Evolutionary conservation across 2,113 vertebrate genomes (phyloP).

Genomic region (Microcebus jonahi): DNA sequence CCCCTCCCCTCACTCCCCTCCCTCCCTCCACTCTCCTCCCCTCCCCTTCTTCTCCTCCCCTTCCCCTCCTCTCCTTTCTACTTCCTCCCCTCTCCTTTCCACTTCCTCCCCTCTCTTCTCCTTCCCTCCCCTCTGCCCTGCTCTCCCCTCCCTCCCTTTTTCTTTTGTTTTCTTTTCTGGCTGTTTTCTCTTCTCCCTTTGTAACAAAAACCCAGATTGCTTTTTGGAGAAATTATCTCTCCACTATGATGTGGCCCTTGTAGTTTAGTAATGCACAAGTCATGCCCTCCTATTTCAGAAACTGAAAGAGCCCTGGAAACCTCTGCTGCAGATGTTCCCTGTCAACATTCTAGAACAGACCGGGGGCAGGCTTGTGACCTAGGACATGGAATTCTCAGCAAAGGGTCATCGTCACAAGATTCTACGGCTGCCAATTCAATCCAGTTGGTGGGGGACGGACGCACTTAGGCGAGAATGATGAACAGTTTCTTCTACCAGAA

Average conservation of each 20-base stretch:
- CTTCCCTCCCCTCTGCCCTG: too few species aligned
- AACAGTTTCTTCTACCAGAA: background rate
- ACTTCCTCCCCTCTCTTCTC: too few species aligned
- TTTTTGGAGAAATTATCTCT: background rate
- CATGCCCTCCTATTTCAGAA: background rate
- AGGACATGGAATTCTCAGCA: background rate
- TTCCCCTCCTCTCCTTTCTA: too few species aligned
- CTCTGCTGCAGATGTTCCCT: background rate
- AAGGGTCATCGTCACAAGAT: background rate
- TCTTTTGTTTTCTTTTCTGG: too few species aligned
- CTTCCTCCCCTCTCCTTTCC: too few species aligned
- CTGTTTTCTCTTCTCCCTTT: background rate
- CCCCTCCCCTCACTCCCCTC: too few species aligned
- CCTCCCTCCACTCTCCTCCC: too few species aligned
- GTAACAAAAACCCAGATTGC: background rate
- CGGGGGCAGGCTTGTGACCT: background rate
- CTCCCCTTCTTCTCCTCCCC: too few species aligned
- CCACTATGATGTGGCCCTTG: fast-evolving
- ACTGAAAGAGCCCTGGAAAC: too few species aligned
- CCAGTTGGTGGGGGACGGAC: background rate
- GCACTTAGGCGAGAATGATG: background rate
- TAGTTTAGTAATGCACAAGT: background rate
- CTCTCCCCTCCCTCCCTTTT: too few species aligned
- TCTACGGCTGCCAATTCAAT: background rate
- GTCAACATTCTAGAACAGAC: background rate